A percentile compares a stretch with the other conserved stretches of the same genome.
Conservation (phyloP, 2,888 invertebrate species). For the Tenthredo livida region DNA sequence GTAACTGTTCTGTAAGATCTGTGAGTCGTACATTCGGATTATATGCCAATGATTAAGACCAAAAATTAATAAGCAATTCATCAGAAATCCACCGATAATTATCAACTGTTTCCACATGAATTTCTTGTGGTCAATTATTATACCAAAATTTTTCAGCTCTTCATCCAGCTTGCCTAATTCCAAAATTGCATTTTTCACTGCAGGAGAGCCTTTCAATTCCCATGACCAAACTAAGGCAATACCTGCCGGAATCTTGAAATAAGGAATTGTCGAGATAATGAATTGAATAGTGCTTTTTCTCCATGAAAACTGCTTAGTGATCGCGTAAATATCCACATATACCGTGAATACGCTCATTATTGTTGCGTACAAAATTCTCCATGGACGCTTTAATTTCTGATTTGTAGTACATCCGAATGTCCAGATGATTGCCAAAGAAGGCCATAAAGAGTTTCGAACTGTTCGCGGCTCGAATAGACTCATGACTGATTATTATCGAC, state of each 20-base stretch:
- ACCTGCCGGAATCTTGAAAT: background rate
- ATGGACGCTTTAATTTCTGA: background rate
- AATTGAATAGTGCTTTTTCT: background rate
- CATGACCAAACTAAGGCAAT: background rate
- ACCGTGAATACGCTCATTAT: background rate
- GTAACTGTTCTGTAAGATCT: background rate
- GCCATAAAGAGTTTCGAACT: constrained; percentile 18
- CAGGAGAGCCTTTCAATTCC: constrained; percentile 4
- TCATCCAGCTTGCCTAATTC: constrained; percentile 21
- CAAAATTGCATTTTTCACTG: background rate
- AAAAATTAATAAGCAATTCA: background rate
- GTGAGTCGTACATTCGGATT: background rate
- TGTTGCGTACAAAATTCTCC: constrained; percentile 17
- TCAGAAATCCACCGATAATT: background rate
- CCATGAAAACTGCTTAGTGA: no score
- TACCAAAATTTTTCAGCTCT: constrained; percentile 19
- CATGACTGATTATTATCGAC: background rate
- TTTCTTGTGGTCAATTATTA: background rate
- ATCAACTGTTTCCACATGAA: constrained; percentile 30
- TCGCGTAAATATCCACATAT: background rate
- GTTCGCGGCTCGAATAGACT: constrained; percentile 8
- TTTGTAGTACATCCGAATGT: background rate
- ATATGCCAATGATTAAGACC: background rate
- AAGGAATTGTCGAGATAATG: background rate
- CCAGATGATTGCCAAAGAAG: background rate